phyloP scores from a whole-genome alignment of 2,888 invertebrate genomes.

The Drosophila formosana region DNA sequence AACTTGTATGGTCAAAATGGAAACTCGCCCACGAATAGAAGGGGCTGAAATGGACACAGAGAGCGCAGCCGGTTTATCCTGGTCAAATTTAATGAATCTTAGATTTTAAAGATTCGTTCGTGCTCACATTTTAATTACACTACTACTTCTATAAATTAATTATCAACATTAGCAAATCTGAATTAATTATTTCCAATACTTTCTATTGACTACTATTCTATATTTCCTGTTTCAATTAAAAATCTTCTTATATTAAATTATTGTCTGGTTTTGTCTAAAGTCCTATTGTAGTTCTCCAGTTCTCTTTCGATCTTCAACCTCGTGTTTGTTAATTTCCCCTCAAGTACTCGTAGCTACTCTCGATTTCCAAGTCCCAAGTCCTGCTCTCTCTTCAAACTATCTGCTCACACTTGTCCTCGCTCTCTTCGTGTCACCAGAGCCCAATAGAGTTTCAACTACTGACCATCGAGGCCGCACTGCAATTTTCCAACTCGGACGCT shows the following conservation, averaged over 20 bases:
- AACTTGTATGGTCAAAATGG: conserved; percentile 16
- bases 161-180: not conserved
- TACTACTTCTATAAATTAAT: not conserved
- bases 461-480: conserved; percentile 10
- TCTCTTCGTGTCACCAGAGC: conserved; percentile 5
- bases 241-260: not conserved
- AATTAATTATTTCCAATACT: not conserved
- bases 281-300: not conserved
- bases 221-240: not conserved
- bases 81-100: not conserved
- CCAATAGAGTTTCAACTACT: not conserved
- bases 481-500: conserved; percentile 14
- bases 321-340: not conserved
- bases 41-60: conserved; percentile 2
- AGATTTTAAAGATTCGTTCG: not conserved
- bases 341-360: not conserved
- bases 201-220: not conserved
- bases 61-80: conserved; percentile 4
- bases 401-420: conserved; percentile 3
- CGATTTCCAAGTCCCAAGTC: not conserved
- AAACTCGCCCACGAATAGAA: not conserved
- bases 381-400: not conserved
- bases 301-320: not conserved
- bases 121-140: not conserved
- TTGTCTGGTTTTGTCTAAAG: not conserved